phyloP scores from a whole-genome alignment of 2,797 vertebrate genomes.

The Sebastes steindachneri region DNA sequence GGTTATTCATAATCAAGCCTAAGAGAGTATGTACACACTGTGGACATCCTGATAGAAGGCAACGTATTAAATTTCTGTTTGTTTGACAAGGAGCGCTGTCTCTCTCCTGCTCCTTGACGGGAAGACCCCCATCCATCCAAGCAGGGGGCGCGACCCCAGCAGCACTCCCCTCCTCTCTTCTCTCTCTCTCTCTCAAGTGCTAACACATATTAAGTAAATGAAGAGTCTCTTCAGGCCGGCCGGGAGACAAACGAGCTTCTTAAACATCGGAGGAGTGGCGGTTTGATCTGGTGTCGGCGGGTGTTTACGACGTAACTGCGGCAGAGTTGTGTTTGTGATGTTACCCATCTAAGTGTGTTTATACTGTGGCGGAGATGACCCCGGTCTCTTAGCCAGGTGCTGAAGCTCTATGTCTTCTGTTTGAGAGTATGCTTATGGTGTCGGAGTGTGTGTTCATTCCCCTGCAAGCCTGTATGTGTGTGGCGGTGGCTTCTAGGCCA shows the following conservation, averaged over 20 bases:
- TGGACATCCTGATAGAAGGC: conserved; percentile 92
- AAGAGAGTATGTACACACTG: conserved; percentile 93
- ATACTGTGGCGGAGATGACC: conserved; percentile 57
- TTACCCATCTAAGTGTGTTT: conserved; percentile 69
- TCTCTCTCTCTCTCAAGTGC: conserved; percentile 87
- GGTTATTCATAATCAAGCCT: conserved; percentile 93
- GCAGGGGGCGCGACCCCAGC: conserved; percentile 88
- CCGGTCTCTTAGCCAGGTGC: conserved; percentile 47
- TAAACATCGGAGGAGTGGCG: conserved; percentile 89
- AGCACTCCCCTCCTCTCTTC: conserved; percentile 86
- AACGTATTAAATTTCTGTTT: conserved; percentile 95
- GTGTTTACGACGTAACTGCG: conserved; percentile 85
- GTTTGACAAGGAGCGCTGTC: conserved; percentile 96
- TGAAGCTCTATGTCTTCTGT: conserved; percentile 48
- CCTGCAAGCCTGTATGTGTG: conserved; percentile 13
- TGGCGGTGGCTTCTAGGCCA: conserved; percentile 22
- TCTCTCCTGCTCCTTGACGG: conserved; percentile 89
- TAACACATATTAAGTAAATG: conserved; percentile 96
- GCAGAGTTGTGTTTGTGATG: conserved; percentile 60
- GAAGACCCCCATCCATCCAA: conserved; percentile 95
- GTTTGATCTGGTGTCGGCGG: conserved; percentile 90
- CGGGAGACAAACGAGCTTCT: conserved; percentile 93
- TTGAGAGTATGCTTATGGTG: conserved; percentile 25
- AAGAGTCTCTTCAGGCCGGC: conserved; percentile 88
- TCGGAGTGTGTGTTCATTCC: conserved; percentile 24